phyloP scores from a whole-genome alignment of 2,888 invertebrate genomes.

The Leptarthrus brevirostris region DNA sequence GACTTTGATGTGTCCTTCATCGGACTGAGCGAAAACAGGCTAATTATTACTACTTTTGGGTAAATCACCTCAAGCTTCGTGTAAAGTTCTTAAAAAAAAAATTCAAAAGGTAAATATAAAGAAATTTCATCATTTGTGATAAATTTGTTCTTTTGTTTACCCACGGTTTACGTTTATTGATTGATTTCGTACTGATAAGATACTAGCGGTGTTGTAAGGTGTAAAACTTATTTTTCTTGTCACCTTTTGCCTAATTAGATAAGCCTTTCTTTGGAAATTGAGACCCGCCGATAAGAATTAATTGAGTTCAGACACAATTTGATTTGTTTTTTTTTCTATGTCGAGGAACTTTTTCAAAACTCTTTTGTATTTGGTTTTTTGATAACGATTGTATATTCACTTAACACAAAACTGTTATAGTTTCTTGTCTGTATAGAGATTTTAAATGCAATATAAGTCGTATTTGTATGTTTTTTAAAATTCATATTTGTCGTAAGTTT shows the following conservation, averaged over 20 bases:
- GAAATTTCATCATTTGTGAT: constrained; percentile 16
- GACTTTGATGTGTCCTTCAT: too few relatives aligned
- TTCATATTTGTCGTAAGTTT: too few relatives aligned
- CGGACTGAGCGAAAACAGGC: too few relatives aligned
- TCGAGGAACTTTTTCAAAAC: background rate
- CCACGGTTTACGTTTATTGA: constrained; percentile 48
- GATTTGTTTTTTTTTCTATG: background rate
- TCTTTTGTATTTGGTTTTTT: background rate
- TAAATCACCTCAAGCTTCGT: background rate
- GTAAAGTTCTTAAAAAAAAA: constrained; percentile 11
- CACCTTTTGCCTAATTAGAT: constrained; percentile 50
- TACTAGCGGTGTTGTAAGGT: constrained; percentile 50
- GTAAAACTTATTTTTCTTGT: constrained; percentile 53
- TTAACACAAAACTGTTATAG: too few relatives aligned
- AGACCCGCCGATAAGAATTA: background rate
- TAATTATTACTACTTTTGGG: too few relatives aligned
- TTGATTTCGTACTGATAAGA: constrained; percentile 48
- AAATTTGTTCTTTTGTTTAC: constrained; percentile 46
- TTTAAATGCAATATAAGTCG: too few relatives aligned
- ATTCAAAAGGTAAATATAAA: constrained; percentile 31
- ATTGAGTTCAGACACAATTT: background rate
- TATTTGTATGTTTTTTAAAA: too few relatives aligned
- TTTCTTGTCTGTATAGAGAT: too few relatives aligned
- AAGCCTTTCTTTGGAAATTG: constrained; percentile 34
- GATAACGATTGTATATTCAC: background rate